Conservation (phyloP, 2,888 invertebrate species). For the Dinocampus coccinellae region DNA sequence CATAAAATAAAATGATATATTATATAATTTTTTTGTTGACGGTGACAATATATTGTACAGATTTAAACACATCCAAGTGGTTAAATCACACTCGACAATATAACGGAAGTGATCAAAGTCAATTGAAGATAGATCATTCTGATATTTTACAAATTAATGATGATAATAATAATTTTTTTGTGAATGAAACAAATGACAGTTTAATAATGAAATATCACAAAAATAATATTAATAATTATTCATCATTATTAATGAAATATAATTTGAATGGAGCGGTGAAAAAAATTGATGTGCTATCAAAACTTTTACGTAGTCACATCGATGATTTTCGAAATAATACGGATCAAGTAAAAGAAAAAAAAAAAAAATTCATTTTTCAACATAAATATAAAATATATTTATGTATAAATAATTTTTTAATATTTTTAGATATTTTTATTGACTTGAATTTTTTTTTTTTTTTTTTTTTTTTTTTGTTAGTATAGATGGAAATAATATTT, state of each 20-base stretch:
- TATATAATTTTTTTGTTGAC: background rate
- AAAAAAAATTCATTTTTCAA: too few species aligned
- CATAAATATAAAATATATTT: too few species aligned
- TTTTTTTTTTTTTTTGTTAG: too few species aligned
- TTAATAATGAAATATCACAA: background rate
- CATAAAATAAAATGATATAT: background rate
- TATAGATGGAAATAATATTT: conserved; percentile 75
- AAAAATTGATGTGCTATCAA: conserved; percentile 51
- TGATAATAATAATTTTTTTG: background rate
- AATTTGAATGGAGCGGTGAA: background rate
- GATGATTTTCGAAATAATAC: conserved; percentile 52
- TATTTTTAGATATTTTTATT: too few species aligned
- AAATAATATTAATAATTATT: background rate
- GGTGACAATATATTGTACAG: background rate
- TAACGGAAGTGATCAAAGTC: conserved; percentile 13
- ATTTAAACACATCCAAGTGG: background rate
- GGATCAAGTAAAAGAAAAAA: conserved; percentile 57
- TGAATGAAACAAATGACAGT: background rate
- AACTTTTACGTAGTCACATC: conserved; percentile 52
- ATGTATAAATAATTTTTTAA: too few species aligned
- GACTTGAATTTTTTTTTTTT: too few species aligned
- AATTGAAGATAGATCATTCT: conserved; percentile 10
- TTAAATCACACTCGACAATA: conserved; percentile 7
- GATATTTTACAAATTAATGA: background rate
- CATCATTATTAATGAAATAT: background rate